Evolutionary conservation across 2,797 vertebrate genomes (phyloP), one percentile per base, ranked within the genome.

Genomic region (Adelosebastes latens): DNA sequence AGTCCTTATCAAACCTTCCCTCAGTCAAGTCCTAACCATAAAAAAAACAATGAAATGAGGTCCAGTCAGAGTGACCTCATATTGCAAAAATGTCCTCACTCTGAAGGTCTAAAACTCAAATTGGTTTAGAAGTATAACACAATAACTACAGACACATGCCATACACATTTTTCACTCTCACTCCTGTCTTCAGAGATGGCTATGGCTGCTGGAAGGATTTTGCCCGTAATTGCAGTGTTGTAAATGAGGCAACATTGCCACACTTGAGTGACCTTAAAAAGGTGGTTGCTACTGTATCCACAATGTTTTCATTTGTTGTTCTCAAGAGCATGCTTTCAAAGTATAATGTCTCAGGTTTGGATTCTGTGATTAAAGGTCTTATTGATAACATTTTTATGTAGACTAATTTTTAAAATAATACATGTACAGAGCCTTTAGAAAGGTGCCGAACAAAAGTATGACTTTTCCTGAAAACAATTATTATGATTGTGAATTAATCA

Each of bases 21-120:
- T 63, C 46, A 39, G 60, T 80, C 13, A 34, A 74, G 12, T 75
- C 29, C 53, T 67, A 49, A 79, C 67, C 74, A 75, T 59, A 42
- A 31, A 29, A 52, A 49, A 31, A 49, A 24, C 24, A 18, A 29
- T 34, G 52, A 87, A 90, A 77, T 85, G 60, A 73, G 39, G 76
- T 86, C 58, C 62, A 90, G 85, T 56, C 72, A 70, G 24, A 68
- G 65, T 90, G 87, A 90, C 52, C 63, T 92, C 86, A 89, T 66
- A 55, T 75, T 80, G 58, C 36, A 91, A 87, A 86, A 83, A 91
- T 89, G 80, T 81, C 83, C 71, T 83, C 58, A 20, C 68, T 84
- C 42, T 62, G 52, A 85, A 84, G 29, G 56, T 66, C 42, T 81
- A 24, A 70, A 67, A 65, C 34, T 83, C 22, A 79, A 69, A 82